Conservation (phyloP, 1,140 invertebrate genomes). For the Venturia canescens region DNA sequence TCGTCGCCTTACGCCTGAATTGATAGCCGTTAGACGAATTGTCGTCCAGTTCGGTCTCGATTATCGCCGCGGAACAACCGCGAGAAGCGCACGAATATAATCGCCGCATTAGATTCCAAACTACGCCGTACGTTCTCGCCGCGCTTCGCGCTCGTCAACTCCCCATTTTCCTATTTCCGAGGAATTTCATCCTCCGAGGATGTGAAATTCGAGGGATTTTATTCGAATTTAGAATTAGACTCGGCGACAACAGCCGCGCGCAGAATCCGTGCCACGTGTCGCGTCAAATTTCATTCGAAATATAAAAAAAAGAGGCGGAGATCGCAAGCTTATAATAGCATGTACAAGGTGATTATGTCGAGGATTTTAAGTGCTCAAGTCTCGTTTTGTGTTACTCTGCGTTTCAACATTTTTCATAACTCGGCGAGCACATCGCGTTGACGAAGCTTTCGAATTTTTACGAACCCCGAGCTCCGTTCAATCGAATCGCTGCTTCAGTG, state of each 20-base stretch:
- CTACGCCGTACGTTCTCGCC: neutral
- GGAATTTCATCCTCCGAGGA: too few relatives aligned
- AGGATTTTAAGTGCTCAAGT: neutral
- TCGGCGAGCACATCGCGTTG: too few relatives aligned
- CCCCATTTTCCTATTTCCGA: neutral
- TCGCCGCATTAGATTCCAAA: neutral
- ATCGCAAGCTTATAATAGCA: neutral
- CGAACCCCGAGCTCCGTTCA: too few relatives aligned
- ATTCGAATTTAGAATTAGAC: too few relatives aligned
- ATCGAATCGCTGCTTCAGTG: too few relatives aligned
- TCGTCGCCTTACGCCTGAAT: constrained; percentile 13
- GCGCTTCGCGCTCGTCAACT: too few relatives aligned
- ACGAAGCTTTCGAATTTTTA: too few relatives aligned
- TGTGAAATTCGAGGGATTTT: too few relatives aligned
- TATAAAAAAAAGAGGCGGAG: neutral
- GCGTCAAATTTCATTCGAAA: neutral
- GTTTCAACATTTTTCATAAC: too few relatives aligned
- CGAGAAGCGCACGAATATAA: constrained; percentile 1
- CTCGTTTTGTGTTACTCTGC: too few relatives aligned
- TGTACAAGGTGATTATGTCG: neutral
- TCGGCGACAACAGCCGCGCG: too few relatives aligned
- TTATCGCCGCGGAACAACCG: constrained; percentile 34
- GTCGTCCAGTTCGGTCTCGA: constrained; percentile 40
- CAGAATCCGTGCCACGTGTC: neutral
- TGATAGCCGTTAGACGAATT: constrained; percentile 41